phyloP scores from a whole-genome alignment of 2,113 vertebrate species.

The Furnarius figulus region DNA sequence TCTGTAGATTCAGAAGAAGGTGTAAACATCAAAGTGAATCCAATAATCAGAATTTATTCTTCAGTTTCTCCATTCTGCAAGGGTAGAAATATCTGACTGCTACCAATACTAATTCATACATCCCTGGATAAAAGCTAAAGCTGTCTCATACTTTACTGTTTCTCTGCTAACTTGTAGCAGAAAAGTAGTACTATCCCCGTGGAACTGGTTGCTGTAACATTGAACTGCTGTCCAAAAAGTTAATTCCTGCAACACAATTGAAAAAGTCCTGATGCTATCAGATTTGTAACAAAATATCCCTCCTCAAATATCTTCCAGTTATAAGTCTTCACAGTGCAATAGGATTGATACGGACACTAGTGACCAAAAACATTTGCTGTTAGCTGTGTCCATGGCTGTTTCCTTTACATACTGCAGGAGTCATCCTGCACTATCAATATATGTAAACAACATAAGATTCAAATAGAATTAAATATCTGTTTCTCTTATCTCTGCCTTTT shows the following conservation, averaged over 20 bases:
- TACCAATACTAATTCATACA: neutral
- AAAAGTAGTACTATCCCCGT: neutral
- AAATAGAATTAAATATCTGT: neutral
- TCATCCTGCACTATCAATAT: neutral
- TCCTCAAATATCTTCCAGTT: neutral
- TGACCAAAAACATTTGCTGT: neutral
- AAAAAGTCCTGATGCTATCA: neutral
- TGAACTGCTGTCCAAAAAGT: neutral
- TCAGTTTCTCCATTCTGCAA: neutral
- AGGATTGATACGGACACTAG: neutral
- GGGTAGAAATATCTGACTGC: neutral
- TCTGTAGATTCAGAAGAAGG: neutral
- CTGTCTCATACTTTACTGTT: neutral
- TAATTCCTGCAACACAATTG: neutral
- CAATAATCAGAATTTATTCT: neutral
- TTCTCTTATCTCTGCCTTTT: neutral
- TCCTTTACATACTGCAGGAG: neutral
- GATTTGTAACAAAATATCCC: neutral
- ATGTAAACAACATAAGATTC: neutral
- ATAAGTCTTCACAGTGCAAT: neutral
- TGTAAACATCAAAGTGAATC: neutral
- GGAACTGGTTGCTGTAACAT: neutral
- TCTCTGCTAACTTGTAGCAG: neutral
- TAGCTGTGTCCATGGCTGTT: neutral
- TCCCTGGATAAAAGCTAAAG: neutral